Evolutionary conservation across 23 tunicate species (phyloP), one percentile per base, ranked within the genome.

Genomic region (Corella eumyota): DNA sequence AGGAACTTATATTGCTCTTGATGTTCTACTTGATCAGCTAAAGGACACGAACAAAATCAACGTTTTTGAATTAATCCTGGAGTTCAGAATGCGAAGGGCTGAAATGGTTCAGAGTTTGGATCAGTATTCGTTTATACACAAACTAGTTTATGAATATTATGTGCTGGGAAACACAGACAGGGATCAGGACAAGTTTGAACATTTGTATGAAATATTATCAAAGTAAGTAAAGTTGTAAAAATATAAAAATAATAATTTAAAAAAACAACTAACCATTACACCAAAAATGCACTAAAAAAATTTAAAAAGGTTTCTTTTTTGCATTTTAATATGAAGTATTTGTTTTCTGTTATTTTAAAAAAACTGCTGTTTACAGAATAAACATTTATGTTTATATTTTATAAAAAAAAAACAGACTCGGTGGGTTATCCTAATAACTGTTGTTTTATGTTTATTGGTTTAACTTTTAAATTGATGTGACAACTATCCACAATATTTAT

Each of bases 61-160:
- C 29, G 70, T 75, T 33, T 67, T 50, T 37, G 64, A 58, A 26
- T 40, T 75, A 19, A 70, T 88, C 19, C 58, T 72, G 9, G 32
- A 79, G 27, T 38, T 88, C 56, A 29, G 96, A 46, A 37, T 51
- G 67, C 50, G 65, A 50, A 78, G 96, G 49, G 79, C 81, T 2
- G 96, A 88, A 40, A 88, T 88, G 96, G 96, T 88, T 32, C 96
- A 88, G 50, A 78, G 96, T 34, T 30, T 88, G 81, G 96, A 88
- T 44, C 96, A 88, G 38, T 88, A 88, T 34, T 81, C 73, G 30
- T 74, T 78, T 25, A 62, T 88, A 7, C 81, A 88, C 68, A 88
- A 88, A 64, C 77, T 88, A 19, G 59, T 78, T 7, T 30, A 34
- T 27, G 96, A 88, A 46, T 36, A 55, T 28, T 62, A 69, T 55